A percentile compares a stretch with the other conserved stretches of the same genome.
Conservation (phyloP, 2,888 invertebrate species). For the Noctua fimbriata region DNA sequence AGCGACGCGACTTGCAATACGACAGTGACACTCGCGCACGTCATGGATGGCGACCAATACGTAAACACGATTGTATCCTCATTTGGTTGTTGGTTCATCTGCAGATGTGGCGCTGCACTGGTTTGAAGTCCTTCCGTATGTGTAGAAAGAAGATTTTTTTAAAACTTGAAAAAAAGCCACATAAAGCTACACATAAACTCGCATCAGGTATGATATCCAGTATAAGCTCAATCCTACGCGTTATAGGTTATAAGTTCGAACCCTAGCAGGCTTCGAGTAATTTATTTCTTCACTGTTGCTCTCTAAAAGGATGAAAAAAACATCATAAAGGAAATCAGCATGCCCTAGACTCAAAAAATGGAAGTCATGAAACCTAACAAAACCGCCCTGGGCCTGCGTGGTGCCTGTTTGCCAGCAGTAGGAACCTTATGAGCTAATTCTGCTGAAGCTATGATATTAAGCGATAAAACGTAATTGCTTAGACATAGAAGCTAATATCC, state of each 20-base stretch:
- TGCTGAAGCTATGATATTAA: not conserved
- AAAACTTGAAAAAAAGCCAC: not conserved
- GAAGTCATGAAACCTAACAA: not conserved
- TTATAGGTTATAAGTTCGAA: not conserved
- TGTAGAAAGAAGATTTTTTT: not conserved
- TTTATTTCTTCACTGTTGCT: not conserved
- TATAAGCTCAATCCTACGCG: not conserved
- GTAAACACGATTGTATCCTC: not conserved
- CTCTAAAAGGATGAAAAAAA: not conserved
- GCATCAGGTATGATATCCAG: not conserved
- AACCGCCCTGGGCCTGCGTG: not conserved
- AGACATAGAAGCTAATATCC: not conserved
- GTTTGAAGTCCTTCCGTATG: not conserved
- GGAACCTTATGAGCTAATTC: not conserved
- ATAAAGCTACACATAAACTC: not conserved
- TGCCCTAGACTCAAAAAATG: not conserved
- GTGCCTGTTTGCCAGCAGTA: not conserved
- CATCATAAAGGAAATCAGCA: no score
- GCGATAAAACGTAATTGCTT: not conserved
- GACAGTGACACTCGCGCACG: not conserved
- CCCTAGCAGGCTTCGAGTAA: not conserved
- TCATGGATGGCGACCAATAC: not conserved
- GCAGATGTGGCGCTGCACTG: not conserved
- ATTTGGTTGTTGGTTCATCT: not conserved
- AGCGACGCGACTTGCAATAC: not conserved